Base-by-base conservation (phyloP, 2,113 vertebrate genomes). In the Leptocoma aspasia region DNA sequence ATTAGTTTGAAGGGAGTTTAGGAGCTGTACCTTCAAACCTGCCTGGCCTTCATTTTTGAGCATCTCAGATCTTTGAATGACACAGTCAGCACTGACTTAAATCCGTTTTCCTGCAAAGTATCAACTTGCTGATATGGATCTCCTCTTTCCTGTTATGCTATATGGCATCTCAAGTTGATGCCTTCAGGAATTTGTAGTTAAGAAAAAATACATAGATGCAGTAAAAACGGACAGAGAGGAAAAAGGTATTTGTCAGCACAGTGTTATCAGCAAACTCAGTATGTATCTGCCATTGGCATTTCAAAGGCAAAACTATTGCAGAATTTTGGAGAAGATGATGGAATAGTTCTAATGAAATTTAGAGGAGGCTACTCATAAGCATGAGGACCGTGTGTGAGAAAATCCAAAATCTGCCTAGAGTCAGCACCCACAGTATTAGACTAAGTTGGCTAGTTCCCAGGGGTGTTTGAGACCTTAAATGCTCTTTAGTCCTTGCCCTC, bases 391-490 rank as follows among this genome's bases (percentile, higher is more conserved):
- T 42, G 45, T 0, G 0, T 81, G 86, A 92, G 79, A 94, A 89
- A 79, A 89, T 52, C 28, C 42, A 8, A 66, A 86, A 78, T 86
- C 60, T 92, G 49, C 89, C 78, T 85, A 7, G 59, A 73, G 64
- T 81, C 94, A 95, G 80, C 86, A 93, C n/a, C 80, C 52, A 44
- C 53, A 79, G 73, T 44, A 89, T 92, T 91, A 84, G 59, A 49
- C 33, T 76, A 90, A 92, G 78, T 81, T 97, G 91, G 95, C 89
- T 56, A 19, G 47, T 93, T 93, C 73, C 93, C 79, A 94, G 88
- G 30, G 26, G 37, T 88, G 77, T 70, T 91, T 95, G 93, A 95
- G 92, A 94, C 94, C 95, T 96, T 90, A 92, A 96, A 93, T 96
- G 94, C 92, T 97, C 94, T 92, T 96, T 93, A 94, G 86, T 91